Conservation (phyloP, 1,140 invertebrate species). For the Hylaeus volcanicus region DNA sequence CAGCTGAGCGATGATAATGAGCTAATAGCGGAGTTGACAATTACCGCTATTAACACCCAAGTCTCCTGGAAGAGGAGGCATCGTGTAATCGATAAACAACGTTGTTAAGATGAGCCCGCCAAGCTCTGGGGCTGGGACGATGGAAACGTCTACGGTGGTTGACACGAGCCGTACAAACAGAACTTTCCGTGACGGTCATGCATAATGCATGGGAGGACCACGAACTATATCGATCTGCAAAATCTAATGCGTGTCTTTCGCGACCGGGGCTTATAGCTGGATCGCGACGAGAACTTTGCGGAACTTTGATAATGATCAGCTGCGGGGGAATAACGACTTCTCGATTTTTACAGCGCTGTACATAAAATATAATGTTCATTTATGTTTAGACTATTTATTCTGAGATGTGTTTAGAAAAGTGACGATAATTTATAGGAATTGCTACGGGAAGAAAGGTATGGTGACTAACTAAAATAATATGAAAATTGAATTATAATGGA, state of each 20-base stretch:
- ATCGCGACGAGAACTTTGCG: conserved; percentile 6
- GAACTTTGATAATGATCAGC: conserved; percentile 25
- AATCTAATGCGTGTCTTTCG: conserved; percentile 14
- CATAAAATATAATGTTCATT: too few relatives aligned
- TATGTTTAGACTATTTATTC: too few relatives aligned
- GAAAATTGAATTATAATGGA: too few relatives aligned
- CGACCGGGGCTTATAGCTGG: not conserved
- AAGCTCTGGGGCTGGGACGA: not conserved
- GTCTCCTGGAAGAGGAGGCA: conserved; percentile 14
- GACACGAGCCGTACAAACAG: conserved; percentile 38
- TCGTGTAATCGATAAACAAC: conserved; percentile 55
- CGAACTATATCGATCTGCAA: conserved; percentile 14
- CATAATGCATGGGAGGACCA: conserved; percentile 23
- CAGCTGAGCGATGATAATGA: conserved; percentile 45
- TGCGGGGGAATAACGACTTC: too few relatives aligned
- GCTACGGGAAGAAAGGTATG: too few relatives aligned
- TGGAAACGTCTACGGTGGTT: not conserved
- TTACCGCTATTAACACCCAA: conserved; percentile 60
- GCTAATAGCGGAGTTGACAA: conserved; percentile 58
- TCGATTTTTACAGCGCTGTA: too few relatives aligned
- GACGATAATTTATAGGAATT: too few relatives aligned
- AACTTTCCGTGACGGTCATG: conserved; percentile 38
- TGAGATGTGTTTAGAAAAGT: too few relatives aligned
- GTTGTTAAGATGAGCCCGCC: conserved; percentile 29
- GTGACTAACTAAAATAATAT: too few relatives aligned